These are phyloP conservation scores for Drosophila demipolita DNA, from an alignment of 2,888 invertebrate genomes.

Conservation along the genomic window DNA sequence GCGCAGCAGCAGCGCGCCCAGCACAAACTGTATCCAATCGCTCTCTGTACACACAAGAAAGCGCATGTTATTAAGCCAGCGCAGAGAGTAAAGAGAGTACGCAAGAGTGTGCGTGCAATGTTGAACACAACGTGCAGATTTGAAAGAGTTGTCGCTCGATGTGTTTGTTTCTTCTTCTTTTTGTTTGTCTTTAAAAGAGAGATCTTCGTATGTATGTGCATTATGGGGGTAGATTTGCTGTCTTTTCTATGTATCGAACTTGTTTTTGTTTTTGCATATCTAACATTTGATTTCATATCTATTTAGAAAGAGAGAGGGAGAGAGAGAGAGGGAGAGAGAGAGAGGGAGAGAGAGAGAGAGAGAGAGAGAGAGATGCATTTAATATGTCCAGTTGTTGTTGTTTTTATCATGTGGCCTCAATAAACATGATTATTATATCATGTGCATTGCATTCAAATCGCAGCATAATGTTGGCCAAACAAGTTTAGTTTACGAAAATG, in stretches of 20 bases:
- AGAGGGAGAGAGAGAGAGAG: not conserved
- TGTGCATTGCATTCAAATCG: not conserved
- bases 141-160: constrained; percentile 10
- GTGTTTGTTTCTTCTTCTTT: not conserved
- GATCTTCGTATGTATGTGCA: not conserved
- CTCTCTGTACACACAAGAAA: constrained; percentile 9
- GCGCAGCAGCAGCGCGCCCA: constrained; percentile 16
- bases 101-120: constrained; percentile 18
- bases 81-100: not conserved
- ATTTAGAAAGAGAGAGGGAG: not conserved
- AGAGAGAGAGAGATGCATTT: not conserved
- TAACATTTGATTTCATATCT: too few relatives aligned
- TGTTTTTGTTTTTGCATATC: not conserved
- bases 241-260: not conserved
- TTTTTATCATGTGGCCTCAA: not conserved
- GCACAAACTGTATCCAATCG: constrained; percentile 3
- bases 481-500: not conserved
- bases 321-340: not conserved
- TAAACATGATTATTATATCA: not conserved
- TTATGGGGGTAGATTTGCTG: not conserved
- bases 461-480: not conserved
- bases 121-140: not conserved
- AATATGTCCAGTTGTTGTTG: not conserved
- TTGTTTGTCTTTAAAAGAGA: not conserved
- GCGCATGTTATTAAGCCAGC: constrained; percentile 14